phyloP scores from a whole-genome alignment of 2,113 vertebrate species.

The Chionodraco myersi region DNA sequence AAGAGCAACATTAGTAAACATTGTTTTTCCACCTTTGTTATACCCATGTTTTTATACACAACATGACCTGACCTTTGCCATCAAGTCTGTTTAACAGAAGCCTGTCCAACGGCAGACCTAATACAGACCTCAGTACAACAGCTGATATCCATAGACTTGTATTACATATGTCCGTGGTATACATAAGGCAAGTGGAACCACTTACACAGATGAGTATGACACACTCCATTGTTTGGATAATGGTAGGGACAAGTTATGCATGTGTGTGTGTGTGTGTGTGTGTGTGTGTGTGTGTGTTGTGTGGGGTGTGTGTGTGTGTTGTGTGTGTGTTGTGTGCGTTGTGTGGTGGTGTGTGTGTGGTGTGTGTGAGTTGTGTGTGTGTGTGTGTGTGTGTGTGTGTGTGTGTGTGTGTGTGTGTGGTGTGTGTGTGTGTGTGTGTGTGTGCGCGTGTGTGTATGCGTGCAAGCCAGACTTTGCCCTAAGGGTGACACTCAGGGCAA shows the following conservation, averaged over 20 bases:
- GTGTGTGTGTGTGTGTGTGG: conserved; percentile 10
- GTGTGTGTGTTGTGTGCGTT: conserved; percentile 25
- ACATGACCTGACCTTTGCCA: neutral
- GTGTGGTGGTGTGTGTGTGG: conserved; percentile 13
- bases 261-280: conserved; percentile 18
- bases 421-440: conserved; percentile 12
- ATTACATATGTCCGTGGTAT: conserved; percentile 29
- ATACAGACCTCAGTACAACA: conserved; percentile 48
- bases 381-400: conserved; percentile 11
- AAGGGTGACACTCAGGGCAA: conserved; percentile 67
- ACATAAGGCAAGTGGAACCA: conserved; percentile 30
- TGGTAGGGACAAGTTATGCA: conserved; percentile 65
- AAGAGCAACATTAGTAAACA: conserved; percentile 7
- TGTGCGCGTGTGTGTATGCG: conserved; percentile 40
- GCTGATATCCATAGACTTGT: conserved; percentile 43
- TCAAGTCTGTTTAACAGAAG: neutral
- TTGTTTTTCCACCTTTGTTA: neutral
- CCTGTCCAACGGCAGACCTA: conserved; percentile 2
- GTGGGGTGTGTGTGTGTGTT: conserved; percentile 18
- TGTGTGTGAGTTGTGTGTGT: conserved; percentile 7
- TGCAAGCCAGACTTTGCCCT: conserved; percentile 49
- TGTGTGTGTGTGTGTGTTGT: conserved; percentile 20
- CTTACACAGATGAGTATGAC: conserved; percentile 49
- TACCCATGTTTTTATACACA: neutral
- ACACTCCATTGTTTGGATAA: conserved; percentile 68